These are phyloP conservation scores for Pelodiscus sinensis DNA, from an alignment of 2,113 vertebrate genomes.

Conservation along the genomic window DNA sequence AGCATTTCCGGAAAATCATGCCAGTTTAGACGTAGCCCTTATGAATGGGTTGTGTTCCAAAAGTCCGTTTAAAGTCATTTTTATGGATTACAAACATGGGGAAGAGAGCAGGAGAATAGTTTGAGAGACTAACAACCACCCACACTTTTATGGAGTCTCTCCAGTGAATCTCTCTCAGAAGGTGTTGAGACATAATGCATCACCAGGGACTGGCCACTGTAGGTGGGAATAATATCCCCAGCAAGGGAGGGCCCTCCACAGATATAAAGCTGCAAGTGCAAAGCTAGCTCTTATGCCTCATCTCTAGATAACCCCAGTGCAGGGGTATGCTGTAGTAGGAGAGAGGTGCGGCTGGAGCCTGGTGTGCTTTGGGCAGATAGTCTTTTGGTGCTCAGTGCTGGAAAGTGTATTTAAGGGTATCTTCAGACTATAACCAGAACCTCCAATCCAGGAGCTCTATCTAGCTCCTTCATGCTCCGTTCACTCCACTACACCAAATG, in stretches of 20 bases:
- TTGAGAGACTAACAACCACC: fast-evolving
- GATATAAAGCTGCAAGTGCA: background rate
- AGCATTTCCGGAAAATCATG: too few species aligned
- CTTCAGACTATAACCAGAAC: too few species aligned
- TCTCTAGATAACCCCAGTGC: background rate
- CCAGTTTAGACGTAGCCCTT: too few species aligned
- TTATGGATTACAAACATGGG: background rate
- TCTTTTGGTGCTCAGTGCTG: too few species aligned
- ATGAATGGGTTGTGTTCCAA: too few species aligned
- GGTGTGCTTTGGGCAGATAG: too few species aligned
- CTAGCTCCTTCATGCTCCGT: background rate
- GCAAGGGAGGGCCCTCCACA: background rate
- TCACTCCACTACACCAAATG: fast-evolving
- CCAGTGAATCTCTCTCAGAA: background rate
- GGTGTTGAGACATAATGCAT: background rate
- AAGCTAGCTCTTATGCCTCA: too few species aligned
- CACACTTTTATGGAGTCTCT: background rate
- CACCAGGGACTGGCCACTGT: background rate
- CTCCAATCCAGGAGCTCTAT: too few species aligned
- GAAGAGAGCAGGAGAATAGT: background rate
- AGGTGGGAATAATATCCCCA: background rate
- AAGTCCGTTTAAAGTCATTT: too few species aligned
- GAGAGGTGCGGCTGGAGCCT: too few species aligned
- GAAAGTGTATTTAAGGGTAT: too few species aligned
- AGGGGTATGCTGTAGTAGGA: background rate